A percentile compares a stretch with the other conserved stretches of the same genome.
These are phyloP conservation scores for Recurvirostra avosetta DNA, from an alignment of 2,113 vertebrate species.

Conservation along the genomic window DNA sequence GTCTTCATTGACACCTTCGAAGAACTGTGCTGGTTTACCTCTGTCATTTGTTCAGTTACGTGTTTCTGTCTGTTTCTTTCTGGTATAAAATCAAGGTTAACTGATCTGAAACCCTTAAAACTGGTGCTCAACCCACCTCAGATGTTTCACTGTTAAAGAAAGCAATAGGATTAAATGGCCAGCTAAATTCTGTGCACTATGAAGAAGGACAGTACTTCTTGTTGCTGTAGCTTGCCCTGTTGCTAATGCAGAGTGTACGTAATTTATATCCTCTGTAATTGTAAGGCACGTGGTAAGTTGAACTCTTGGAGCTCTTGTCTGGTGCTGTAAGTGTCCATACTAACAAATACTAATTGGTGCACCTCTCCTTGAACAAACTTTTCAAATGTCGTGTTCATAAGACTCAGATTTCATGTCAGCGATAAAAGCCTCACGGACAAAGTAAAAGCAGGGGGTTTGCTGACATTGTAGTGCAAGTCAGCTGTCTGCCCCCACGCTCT, in stretches of 20 bases:
- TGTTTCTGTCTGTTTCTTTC: no score
- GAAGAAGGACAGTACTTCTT: neutral
- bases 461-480: neutral
- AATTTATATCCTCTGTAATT: neutral
- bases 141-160: neutral
- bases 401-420: neutral
- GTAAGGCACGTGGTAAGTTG: neutral
- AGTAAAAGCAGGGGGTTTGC: neutral
- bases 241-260: neutral
- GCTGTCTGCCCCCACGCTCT: neutral
- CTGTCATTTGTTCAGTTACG: fast-evolving
- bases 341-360: neutral
- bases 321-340: neutral
- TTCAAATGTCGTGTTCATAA: neutral
- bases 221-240: neutral
- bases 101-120: neutral
- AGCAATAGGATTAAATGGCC: neutral
- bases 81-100: neutral
- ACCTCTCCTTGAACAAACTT: neutral
- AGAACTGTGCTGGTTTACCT: neutral
- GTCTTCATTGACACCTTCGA: neutral
- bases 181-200: neutral
- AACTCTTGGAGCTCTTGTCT: neutral
- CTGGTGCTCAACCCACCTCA: neutral
- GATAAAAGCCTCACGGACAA: neutral